phyloP scores from a whole-genome alignment of 2,113 vertebrate species.

The Aegithalos caudatus region DNA sequence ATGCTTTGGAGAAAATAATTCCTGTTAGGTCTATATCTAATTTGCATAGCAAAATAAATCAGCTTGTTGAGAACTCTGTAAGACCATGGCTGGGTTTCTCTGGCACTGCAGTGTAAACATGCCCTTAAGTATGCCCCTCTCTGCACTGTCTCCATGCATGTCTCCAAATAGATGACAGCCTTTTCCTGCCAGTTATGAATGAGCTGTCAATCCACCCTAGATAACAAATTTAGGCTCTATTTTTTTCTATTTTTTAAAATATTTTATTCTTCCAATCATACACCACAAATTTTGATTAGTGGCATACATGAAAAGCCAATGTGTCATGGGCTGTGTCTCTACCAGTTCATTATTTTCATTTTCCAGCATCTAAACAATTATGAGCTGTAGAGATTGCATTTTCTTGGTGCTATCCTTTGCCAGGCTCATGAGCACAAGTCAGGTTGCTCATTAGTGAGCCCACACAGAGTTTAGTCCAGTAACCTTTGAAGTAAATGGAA shows the following conservation, averaged over 20 bases:
- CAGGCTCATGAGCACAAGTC: background rate
- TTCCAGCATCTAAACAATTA: background rate
- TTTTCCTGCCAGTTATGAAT: background rate
- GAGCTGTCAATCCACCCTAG: background rate
- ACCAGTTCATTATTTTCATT: background rate
- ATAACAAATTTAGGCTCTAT: background rate
- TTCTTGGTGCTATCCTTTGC: background rate
- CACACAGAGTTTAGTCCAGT: background rate
- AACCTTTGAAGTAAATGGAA: constrained; percentile 17
- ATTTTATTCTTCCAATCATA: background rate
- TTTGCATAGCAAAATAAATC: background rate
- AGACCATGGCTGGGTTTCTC: background rate
- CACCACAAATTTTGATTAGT: background rate
- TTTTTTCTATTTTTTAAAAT: background rate
- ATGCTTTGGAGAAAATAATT: background rate
- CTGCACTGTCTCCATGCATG: background rate
- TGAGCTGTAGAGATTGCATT: background rate
- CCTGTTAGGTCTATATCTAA: background rate
- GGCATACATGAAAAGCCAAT: background rate
- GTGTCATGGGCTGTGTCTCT: background rate
- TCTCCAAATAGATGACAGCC: background rate
- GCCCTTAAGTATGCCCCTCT: background rate
- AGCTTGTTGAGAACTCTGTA: background rate
- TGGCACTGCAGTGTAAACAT: background rate
- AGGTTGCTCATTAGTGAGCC: constrained; percentile 14